phyloP scores from a whole-genome alignment of 2,888 invertebrate genomes.

The Meganola albula region DNA sequence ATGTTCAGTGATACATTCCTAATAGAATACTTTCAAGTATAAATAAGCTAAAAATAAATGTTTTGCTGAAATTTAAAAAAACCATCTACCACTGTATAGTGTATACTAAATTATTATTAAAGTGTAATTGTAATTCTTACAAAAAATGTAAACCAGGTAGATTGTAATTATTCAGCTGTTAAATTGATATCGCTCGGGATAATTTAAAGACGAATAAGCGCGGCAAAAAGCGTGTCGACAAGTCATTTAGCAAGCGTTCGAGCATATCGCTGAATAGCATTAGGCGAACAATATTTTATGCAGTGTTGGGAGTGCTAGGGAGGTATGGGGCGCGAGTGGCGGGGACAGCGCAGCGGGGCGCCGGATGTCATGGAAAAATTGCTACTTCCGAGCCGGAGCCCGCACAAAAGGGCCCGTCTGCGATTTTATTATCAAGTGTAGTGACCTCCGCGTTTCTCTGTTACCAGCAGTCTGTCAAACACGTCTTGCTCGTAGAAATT shows the following conservation, averaged over 20 bases:
- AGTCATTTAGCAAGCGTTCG: conserved; percentile 41
- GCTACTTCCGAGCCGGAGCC: conserved; percentile 62
- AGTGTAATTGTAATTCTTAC: no score
- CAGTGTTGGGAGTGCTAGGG: conserved; percentile 31
- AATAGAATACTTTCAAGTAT: no score
- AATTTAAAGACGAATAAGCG: conserved; percentile 20
- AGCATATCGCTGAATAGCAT: conserved; percentile 45
- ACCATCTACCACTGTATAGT: no score
- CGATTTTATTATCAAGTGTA: conserved; percentile 61
- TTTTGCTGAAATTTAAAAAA: no score
- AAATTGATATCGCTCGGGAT: conserved; percentile 12
- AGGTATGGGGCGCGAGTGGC: conserved; percentile 33
- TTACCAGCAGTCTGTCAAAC: conserved; percentile 49
- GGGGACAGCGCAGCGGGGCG: conserved; percentile 56
- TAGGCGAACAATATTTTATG: conserved; percentile 48
- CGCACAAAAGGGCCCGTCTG: conserved; percentile 56
- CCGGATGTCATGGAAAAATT: conserved; percentile 71
- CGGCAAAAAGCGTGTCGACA: conserved; percentile 26
- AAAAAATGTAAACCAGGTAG: no score
- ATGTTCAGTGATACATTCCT: no score
- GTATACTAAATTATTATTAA: no score
- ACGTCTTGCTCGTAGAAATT: no score
- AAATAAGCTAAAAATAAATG: no score
- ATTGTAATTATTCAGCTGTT: conserved; percentile 17
- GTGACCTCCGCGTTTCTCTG: conserved; percentile 47